Base-by-base conservation (phyloP, 2,888 invertebrate species). In the Octonoba sinensis region DNA sequence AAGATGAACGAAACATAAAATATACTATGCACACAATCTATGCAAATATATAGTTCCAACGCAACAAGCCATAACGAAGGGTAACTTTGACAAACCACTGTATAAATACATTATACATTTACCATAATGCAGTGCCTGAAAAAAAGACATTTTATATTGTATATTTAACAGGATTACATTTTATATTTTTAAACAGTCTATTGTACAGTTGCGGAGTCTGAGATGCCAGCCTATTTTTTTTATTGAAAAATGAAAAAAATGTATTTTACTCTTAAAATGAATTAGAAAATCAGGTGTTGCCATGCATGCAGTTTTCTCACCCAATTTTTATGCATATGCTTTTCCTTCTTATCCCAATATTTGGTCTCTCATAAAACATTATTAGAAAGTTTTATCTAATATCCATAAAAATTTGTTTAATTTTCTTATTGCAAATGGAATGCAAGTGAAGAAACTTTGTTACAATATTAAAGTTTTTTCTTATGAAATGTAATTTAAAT, bases 151-250 rank as follows among this genome's bases (percentile, higher is more conserved):
- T 79, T 79, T 79, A 79, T 79, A 79, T 65, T 79, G 79, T 79
- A 79, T 79, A 79, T 79, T 79, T 67, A 60, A 73, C 79, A 73
- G 73, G 73, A 73, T 49, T 51, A 66, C 79, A 71, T 79, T 79
- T 79, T 79, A 79, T 79, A 79, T 79, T 79, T 79, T 79, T 70
- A 70, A 79, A 78, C 72, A 60, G 64, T 57, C 71, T 79, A 73
- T 60, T 79, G 79, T 79, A 79, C 73, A 79, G 73, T 67, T 79
- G 69, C 54, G 36, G 54, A 69, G 57, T 49, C 47, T 36, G 62
- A 62, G 60, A 72, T 73, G 65, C 73, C 79, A 73, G 78, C 67
- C 67, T 79, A 79, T 79, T 79, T 79, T 79, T 79, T 60, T 79
- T 67, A 79, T 67, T 54, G 36, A 72, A 79, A 72, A 70, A 36